Percentiles rank a stretch among this genome's conserved stretches.
phyloP scores from a whole-genome alignment of 2,113 vertebrate genomes.

The Platichthys flesus region DNA sequence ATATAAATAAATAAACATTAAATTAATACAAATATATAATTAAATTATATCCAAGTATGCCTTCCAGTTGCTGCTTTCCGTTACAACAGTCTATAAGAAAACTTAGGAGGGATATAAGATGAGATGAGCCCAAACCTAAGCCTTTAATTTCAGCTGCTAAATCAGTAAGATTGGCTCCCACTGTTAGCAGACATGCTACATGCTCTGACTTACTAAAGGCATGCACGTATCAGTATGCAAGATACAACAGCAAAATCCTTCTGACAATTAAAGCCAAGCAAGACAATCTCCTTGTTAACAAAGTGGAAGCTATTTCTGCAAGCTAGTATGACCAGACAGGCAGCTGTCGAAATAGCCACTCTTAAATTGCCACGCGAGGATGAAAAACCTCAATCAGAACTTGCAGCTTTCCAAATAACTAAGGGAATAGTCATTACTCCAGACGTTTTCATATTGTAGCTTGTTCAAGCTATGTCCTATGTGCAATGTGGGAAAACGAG shows the following conservation, averaged over 20 bases:
- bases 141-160: conserved; percentile 12
- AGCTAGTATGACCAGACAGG: neutral
- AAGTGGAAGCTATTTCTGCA: conserved; percentile 3
- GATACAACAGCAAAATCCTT: conserved; percentile 6
- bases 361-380: neutral
- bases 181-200: neutral
- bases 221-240: neutral
- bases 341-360: neutral
- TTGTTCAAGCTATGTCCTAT: too few relatives aligned
- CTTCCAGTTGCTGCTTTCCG: neutral
- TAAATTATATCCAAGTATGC: neutral
- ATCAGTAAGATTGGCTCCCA: neutral
- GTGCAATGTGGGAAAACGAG: neutral
- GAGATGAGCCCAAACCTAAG: conserved; percentile 6
- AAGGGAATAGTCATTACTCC: neutral
- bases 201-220: neutral
- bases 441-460: neutral
- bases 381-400: neutral
- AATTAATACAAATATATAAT: too few relatives aligned
- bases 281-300: neutral
- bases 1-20: too few relatives aligned
- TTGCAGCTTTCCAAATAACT: neutral
- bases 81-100: neutral
- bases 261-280: neutral
- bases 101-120: neutral